These are phyloP conservation scores for Toxotes chatareus DNA, from an alignment of 2,113 vertebrate genomes.

Conservation along the genomic window DNA sequence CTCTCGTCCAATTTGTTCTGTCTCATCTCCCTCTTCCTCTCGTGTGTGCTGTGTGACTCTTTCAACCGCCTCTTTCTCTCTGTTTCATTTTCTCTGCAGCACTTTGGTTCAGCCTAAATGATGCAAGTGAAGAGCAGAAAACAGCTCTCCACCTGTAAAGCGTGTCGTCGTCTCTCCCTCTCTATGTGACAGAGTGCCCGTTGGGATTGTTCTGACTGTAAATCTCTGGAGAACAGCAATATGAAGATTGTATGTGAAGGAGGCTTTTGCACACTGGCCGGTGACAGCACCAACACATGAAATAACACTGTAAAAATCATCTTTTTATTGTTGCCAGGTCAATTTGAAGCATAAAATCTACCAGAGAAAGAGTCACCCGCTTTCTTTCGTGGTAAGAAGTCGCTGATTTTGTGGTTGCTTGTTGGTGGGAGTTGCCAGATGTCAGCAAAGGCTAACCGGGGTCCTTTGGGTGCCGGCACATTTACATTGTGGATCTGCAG, in stretches of 20 bases:
- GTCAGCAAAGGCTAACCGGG: no score
- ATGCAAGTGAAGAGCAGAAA: not conserved
- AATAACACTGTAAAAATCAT: not conserved
- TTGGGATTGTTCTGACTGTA: not conserved
- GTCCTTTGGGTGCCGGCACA: no score
- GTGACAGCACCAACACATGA: not conserved
- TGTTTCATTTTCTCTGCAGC: conserved; percentile 31
- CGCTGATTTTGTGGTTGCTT: no score
- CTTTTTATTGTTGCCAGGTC: not conserved
- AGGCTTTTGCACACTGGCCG: not conserved
- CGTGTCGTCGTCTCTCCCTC: not conserved
- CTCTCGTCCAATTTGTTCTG: conserved; percentile 43
- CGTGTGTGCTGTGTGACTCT: not conserved
- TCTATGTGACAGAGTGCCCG: not conserved
- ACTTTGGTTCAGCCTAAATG: conserved; percentile 20
- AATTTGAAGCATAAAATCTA: not conserved
- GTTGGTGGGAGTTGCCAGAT: no score
- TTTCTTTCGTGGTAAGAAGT: not conserved
- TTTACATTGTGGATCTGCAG: no score
- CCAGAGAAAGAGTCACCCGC: not conserved
- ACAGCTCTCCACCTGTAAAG: conserved; percentile 24
- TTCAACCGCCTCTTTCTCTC: not conserved
- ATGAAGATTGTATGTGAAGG: not conserved
- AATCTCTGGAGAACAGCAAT: not conserved
- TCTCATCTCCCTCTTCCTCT: conserved; percentile 14